A percentile compares a stretch with the other conserved stretches of the same genome.
Evolutionary conservation across 2,888 invertebrate genomes (phyloP).

Genomic region (Spisula solida): DNA sequence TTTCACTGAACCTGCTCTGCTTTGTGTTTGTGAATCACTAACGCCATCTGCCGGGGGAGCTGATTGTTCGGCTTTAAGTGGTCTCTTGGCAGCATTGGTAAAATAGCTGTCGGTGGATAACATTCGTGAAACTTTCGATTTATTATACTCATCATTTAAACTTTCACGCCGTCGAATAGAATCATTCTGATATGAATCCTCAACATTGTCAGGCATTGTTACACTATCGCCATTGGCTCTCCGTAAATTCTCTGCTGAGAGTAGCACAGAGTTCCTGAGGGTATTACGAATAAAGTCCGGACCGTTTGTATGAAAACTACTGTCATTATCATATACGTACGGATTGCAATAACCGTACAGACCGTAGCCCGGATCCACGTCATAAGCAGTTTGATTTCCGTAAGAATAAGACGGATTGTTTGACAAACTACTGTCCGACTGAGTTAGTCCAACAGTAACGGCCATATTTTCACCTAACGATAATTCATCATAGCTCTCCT

Average conservation of each 20-base stretch:
- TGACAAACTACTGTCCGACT: constrained; percentile 93
- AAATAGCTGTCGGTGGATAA: constrained; percentile 45
- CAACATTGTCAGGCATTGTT: not conserved
- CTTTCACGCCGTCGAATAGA: constrained; percentile 18
- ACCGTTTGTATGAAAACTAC: not conserved
- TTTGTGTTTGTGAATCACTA: constrained; percentile 12
- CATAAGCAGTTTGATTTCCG: constrained; percentile 92
- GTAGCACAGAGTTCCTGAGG: constrained; percentile 37
- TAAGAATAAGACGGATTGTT: constrained; percentile 93
- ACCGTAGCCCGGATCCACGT: constrained; percentile 47
- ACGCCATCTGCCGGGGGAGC: not conserved
- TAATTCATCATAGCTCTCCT: not conserved
- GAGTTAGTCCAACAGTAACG: constrained; percentile 90
- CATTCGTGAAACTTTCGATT: constrained; percentile 32
- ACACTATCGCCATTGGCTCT: constrained; percentile 24
- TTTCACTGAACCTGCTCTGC: not conserved
- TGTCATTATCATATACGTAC: constrained; percentile 25
- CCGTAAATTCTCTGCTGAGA: constrained; percentile 28
- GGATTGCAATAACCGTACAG: constrained; percentile 54
- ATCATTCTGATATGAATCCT: constrained; percentile 11
- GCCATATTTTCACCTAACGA: constrained; percentile 44
- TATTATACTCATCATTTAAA: constrained; percentile 22
- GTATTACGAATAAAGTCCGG: not conserved
- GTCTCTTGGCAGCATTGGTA: not conserved
- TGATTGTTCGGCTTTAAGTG: not conserved